Percentiles rank a stretch among this genome's conserved stretches.
Conservation (phyloP, 1,140 invertebrate species). For the Diachasma alloeum region DNA sequence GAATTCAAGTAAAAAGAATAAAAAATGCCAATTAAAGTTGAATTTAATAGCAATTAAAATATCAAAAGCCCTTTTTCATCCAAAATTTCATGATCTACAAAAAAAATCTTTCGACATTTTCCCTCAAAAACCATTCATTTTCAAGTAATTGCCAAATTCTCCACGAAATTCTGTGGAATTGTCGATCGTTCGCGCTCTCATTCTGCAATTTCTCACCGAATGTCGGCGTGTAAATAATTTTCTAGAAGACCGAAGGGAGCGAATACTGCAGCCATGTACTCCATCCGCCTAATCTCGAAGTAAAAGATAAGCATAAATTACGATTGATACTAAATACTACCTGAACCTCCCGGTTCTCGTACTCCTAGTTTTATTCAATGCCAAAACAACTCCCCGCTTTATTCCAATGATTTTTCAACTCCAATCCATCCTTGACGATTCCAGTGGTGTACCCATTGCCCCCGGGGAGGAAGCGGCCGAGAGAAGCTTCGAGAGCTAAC, state of each 20-base stretch:
- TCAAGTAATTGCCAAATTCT: too few relatives aligned
- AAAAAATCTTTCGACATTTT: too few relatives aligned
- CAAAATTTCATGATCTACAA: too few relatives aligned
- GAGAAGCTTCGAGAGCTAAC: conserved; percentile 28
- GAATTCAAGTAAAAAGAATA: too few relatives aligned
- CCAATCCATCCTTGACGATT: background rate
- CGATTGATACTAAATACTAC: background rate
- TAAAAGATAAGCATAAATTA: background rate
- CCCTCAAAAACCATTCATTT: too few relatives aligned
- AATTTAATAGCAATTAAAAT: too few relatives aligned
- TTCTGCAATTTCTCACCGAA: background rate
- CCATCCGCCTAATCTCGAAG: background rate
- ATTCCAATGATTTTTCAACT: background rate
- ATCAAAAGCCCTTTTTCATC: too few relatives aligned
- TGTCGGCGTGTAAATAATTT: background rate
- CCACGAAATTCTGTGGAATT: background rate
- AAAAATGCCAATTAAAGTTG: too few relatives aligned
- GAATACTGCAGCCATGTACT: background rate
- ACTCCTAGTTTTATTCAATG: background rate
- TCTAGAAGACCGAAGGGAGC: background rate
- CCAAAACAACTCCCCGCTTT: background rate
- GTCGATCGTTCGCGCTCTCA: too few relatives aligned
- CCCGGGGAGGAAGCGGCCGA: background rate
- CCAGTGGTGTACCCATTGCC: background rate
- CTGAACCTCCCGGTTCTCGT: background rate